These are phyloP conservation scores for Calycopis cecrops DNA, from an alignment of 1,140 invertebrate genomes.

Conservation along the genomic window DNA sequence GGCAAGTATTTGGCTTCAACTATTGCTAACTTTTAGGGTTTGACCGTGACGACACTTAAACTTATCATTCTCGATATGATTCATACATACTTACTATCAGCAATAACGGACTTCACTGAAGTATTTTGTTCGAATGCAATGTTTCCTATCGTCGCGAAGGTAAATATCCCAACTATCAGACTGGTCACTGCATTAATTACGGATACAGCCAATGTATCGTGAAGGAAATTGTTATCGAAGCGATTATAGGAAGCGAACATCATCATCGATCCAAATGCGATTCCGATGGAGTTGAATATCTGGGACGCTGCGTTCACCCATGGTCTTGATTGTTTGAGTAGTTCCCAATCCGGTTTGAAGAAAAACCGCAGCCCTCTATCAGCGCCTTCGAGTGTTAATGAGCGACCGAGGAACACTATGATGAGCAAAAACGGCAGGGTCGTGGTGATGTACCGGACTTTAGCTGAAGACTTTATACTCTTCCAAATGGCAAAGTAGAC, in stretches of 20 bases:
- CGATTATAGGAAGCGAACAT: slow-evolving; percentile 97
- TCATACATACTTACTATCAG: slow-evolving; percentile 81
- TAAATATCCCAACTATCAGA: slow-evolving; percentile 89
- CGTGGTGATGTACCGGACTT: slow-evolving; percentile 90
- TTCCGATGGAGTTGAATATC: slow-evolving; percentile 94
- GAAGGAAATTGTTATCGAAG: slow-evolving; percentile 92
- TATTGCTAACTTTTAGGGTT: too few relatives aligned
- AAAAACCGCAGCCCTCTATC: slow-evolving; percentile 87
- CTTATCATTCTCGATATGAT: background rate
- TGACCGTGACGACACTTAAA: too few relatives aligned
- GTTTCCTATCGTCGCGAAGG: slow-evolving; percentile 91
- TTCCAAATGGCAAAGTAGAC: slow-evolving; percentile 96
- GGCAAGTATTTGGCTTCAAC: too few relatives aligned
- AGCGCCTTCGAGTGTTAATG: slow-evolving; percentile 88
- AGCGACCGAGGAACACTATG: slow-evolving; percentile 86
- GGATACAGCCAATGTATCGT: slow-evolving; percentile 89
- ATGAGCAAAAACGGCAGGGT: slow-evolving; percentile 90
- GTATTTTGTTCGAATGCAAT: slow-evolving; percentile 88
- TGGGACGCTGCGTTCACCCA: slow-evolving; percentile 95
- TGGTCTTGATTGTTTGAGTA: slow-evolving; percentile 89
- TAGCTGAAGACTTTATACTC: slow-evolving; percentile 90
- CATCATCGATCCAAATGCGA: slow-evolving; percentile 94
- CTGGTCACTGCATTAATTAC: slow-evolving; percentile 89
- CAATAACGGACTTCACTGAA: slow-evolving; percentile 86
- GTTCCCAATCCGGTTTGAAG: slow-evolving; percentile 90